phyloP scores from a whole-genome alignment of 2,888 invertebrate species.

The Meteorus colon region DNA sequence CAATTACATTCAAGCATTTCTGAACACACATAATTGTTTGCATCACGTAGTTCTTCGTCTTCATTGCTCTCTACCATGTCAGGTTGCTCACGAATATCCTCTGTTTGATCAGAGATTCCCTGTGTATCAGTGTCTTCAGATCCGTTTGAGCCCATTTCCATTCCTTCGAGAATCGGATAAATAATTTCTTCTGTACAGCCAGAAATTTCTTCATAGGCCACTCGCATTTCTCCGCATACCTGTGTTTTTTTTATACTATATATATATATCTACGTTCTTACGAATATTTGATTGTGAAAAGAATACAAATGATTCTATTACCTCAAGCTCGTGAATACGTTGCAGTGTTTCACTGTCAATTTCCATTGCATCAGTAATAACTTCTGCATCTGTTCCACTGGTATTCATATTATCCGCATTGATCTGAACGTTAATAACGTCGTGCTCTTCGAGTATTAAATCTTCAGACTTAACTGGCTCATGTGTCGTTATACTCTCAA shows the following conservation, averaged over 20 bases:
- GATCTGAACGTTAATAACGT: slow-evolving; percentile 41
- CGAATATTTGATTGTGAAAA: background rate
- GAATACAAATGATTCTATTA: slow-evolving; percentile 42
- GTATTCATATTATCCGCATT: slow-evolving; percentile 47
- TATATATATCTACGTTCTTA: background rate
- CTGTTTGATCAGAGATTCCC: slow-evolving; percentile 56
- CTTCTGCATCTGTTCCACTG: slow-evolving; percentile 60
- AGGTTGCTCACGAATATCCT: slow-evolving; percentile 46
- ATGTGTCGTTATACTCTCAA: slow-evolving; percentile 53
- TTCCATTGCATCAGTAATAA: slow-evolving; percentile 70
- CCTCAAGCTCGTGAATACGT: slow-evolving; percentile 70
- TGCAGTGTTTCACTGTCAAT: slow-evolving; percentile 70
- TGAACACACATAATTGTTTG: slow-evolving; percentile 83
- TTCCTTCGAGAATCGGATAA: slow-evolving; percentile 70
- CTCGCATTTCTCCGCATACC: slow-evolving; percentile 71
- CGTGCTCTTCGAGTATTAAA: slow-evolving; percentile 46
- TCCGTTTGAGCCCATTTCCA: slow-evolving; percentile 65
- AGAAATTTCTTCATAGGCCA: slow-evolving; percentile 70
- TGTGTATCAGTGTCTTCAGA: slow-evolving; percentile 61
- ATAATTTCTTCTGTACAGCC: slow-evolving; percentile 70
- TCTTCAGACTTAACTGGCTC: slow-evolving; percentile 44
- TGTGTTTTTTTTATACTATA: slow-evolving; percentile 43
- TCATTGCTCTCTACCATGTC: slow-evolving; percentile 72
- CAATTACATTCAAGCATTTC: slow-evolving; percentile 71
- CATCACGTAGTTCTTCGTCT: slow-evolving; percentile 81